Base-by-base conservation (phyloP, 1,140 invertebrate genomes). In the Apis laboriosa region DNA sequence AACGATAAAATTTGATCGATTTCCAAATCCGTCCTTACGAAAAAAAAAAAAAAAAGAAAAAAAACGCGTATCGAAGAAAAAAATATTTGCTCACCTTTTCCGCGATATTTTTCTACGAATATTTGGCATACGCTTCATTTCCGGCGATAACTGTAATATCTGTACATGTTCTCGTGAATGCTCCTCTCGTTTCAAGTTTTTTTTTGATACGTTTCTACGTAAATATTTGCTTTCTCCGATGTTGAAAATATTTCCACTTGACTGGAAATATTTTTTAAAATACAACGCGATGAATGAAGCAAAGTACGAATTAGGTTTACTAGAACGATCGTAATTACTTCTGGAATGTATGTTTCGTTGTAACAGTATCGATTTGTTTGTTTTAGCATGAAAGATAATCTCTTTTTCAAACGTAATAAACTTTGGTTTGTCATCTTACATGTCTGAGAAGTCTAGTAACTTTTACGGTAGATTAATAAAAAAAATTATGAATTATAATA, bases 71-170 rank as follows among this genome's bases (percentile, higher is more conserved):
- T 86, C 77, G 49, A 28, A 49, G 12, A 4, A 24, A 15, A 78
- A 63, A 83, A 86, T 75, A 74, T 86, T 66, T n/a, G 5, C 77
- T 61, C 12, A 12, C 21, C 55, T 49, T 75, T 15, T 43, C 60
- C 19, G 17, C 70, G 53, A 67, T 70, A 19, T 24, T 58, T 74
- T 83, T 61, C 55, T 9, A 15, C 60, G 21, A 58, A 86, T 71
- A 83, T 82, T 85, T 74, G 51, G 58, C 19, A 9, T 17, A 21
- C 55, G 55, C 43, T 67, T 80, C 80, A 86, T 86, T 86, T 87
- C 81, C 67, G 61, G 56, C 13, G 80, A 87, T 86, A 86, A 72
- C 53, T 17, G 19, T 13, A 19, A n/a, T 11, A 9, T 51, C 15
- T 49, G 12, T 49, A 9, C 21, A 19, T 5, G 58, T 63, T n/a